Conservation (phyloP, 1,140 invertebrate genomes). For the Wasmannia auropunctata region DNA sequence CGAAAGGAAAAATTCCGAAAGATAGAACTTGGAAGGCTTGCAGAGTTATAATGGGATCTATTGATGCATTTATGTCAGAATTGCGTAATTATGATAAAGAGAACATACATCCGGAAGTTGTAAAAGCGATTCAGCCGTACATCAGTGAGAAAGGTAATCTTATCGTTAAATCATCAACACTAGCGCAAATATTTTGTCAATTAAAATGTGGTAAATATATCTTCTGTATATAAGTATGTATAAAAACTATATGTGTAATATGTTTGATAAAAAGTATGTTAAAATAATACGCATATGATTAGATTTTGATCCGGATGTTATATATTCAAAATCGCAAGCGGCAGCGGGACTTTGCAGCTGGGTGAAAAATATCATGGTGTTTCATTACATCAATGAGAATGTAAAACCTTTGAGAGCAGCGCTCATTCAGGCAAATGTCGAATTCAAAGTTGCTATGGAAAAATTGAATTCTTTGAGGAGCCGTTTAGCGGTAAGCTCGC, state of each 20-base stretch:
- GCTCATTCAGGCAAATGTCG: constrained; percentile 93
- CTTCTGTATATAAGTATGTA: not conserved
- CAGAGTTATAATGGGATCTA: constrained; percentile 93
- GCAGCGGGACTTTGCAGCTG: constrained; percentile 96
- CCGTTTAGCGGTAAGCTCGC: constrained; percentile 85
- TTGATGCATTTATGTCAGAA: constrained; percentile 94
- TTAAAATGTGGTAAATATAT: not conserved
- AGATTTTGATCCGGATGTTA: constrained; percentile 95
- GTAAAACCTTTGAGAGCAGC: constrained; percentile 96
- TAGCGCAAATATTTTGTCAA: not conserved
- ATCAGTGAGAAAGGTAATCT: constrained; percentile 80
- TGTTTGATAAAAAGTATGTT: constrained; percentile 76
- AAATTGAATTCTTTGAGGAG: constrained; percentile 89
- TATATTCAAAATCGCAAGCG: constrained; percentile 94
- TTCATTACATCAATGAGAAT: constrained; percentile 96
- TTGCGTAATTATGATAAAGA: constrained; percentile 97
- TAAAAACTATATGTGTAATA: constrained; percentile 7
- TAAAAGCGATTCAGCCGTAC: constrained; percentile 89
- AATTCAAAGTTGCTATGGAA: constrained; percentile 92
- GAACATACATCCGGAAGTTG: constrained; percentile 95
- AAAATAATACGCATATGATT: constrained; percentile 79
- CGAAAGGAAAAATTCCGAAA: constrained; percentile 95
- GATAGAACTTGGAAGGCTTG: constrained; percentile 97
- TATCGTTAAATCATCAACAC: not conserved
- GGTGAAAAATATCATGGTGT: constrained; percentile 97